Base-by-base conservation (phyloP, 2,888 invertebrate species). In the Bombylius major region DNA sequence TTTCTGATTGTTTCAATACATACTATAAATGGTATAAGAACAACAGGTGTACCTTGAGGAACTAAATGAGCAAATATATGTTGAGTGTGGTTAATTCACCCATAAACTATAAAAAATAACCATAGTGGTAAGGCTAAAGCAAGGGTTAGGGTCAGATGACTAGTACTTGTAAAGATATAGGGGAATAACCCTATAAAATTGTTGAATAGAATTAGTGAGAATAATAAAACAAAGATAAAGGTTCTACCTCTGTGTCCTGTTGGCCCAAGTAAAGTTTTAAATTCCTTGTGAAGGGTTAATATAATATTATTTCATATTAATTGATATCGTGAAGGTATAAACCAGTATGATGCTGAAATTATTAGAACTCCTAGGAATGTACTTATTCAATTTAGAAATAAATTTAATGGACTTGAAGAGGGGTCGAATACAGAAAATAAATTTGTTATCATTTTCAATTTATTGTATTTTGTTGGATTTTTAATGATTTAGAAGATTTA, bases 1-100 rank as follows among this genome's bases (percentile, higher is more conserved):
- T 84, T 85, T 64, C 84, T 86, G 73, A 84, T 81, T 46, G 82
- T 79, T 82, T 86, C 86, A 79, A 86, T 85, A 72, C 82, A 69
- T 8, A 86, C 84, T 78, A 86, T 83, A 76, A 86, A 85, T 36
- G 83, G 82, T 75, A 84, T 84, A 66, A 86, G 64, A 64, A 79
- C 64, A 7, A 65, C 58, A 0, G 86, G 85, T 0, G 83, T 83
- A 62, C 84, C 82, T 76, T 80, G 77, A 0, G 86, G 85, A 0
- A 86, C 80, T 76, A 86, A 71, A 67, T 85, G 84, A 3, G 78
- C 77, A 69, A 84, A 81, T 78, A 84, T 83, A 66, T 80, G 76
- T 66, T 78, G 78, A 1, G 77, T 77, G 62, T 82, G 78, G 67
- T 81, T 81, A 63, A 78, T 69, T 79, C 82, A 82, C 7, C 82